Evolutionary conservation across 2,888 invertebrate genomes (phyloP).

Genomic region (Caenorhabditis imperialis): DNA sequence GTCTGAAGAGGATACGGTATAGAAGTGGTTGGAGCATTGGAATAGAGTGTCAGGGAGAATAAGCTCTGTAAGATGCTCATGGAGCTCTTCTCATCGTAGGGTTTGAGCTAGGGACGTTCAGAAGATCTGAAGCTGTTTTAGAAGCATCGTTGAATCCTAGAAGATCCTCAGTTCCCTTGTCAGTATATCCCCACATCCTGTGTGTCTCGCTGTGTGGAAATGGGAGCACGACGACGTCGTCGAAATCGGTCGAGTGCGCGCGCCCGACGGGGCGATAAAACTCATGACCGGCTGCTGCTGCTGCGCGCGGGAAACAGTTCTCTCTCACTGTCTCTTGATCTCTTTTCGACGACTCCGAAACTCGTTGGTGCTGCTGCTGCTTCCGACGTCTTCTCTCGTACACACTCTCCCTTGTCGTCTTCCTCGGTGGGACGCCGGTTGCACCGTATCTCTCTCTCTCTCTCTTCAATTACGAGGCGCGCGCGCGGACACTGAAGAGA

Average conservation of each 20-base stretch:
- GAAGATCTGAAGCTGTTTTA: too few relatives aligned
- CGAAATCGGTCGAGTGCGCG: conserved; percentile 45
- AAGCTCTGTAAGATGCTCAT: too few relatives aligned
- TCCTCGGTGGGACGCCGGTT: conserved; percentile 31
- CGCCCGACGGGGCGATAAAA: conserved; percentile 50
- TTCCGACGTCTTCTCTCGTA: conserved; percentile 39
- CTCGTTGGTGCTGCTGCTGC: conserved; percentile 39
- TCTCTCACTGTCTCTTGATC: conserved; percentile 21
- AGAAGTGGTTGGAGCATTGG: too few relatives aligned
- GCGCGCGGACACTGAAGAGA: conserved; percentile 23
- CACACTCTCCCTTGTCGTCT: too few relatives aligned
- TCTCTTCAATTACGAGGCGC: conserved; percentile 49
- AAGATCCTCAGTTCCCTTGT: too few relatives aligned
- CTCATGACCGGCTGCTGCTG: conserved; percentile 40
- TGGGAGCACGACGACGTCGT: conserved; percentile 46
- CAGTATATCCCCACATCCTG: conserved; percentile 1
- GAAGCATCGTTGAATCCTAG: too few relatives aligned
- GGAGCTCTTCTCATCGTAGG: too few relatives aligned
- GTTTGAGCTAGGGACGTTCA: too few relatives aligned
- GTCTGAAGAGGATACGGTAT: too few relatives aligned
- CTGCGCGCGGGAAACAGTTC: conserved; percentile 31
- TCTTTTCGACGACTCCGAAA: conserved; percentile 44
- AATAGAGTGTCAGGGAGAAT: too few relatives aligned
- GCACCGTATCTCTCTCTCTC: conserved; percentile 52
- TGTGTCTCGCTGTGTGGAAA: conserved; percentile 40